Evolutionary conservation across 2,888 invertebrate genomes (phyloP).

Genomic region (Mechanitis mazaeus): DNA sequence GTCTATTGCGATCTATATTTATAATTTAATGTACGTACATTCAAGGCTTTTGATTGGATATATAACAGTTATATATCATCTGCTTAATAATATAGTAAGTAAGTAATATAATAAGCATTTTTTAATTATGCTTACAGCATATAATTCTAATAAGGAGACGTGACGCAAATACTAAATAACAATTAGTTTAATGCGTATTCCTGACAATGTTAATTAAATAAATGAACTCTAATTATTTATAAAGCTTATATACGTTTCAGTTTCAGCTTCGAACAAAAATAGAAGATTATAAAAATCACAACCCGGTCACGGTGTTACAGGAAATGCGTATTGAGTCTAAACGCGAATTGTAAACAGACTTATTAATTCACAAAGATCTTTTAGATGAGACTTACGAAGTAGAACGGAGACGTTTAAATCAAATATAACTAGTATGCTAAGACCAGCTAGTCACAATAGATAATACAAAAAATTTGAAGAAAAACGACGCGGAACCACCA

Average conservation of each 20-base stretch:
- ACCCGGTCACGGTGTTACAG: constrained; percentile 24
- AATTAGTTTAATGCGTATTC: too few species aligned
- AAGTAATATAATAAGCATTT: too few species aligned
- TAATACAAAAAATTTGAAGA: too few species aligned
- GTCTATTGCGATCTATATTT: constrained; percentile 15
- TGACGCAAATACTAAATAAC: too few species aligned
- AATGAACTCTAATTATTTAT: not conserved
- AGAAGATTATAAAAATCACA: constrained; percentile 3
- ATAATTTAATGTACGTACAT: constrained; percentile 15
- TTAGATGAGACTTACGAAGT: not conserved
- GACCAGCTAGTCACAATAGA: too few species aligned
- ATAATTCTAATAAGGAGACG: too few species aligned
- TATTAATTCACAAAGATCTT: not conserved
- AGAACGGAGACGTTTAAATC: too few species aligned
- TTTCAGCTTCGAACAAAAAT: constrained; percentile 5
- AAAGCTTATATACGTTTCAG: not conserved
- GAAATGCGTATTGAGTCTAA: constrained; percentile 1
- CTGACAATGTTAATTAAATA: not conserved
- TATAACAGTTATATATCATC: not conserved
- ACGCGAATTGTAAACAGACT: not conserved
- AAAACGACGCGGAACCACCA: too few species aligned
- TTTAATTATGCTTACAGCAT: too few species aligned
- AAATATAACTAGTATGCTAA: too few species aligned
- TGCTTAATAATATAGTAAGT: too few species aligned
- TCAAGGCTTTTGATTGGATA: constrained; percentile 4